Conservation (phyloP, 1,140 invertebrate genomes). For the Drosophila navojoa region DNA sequence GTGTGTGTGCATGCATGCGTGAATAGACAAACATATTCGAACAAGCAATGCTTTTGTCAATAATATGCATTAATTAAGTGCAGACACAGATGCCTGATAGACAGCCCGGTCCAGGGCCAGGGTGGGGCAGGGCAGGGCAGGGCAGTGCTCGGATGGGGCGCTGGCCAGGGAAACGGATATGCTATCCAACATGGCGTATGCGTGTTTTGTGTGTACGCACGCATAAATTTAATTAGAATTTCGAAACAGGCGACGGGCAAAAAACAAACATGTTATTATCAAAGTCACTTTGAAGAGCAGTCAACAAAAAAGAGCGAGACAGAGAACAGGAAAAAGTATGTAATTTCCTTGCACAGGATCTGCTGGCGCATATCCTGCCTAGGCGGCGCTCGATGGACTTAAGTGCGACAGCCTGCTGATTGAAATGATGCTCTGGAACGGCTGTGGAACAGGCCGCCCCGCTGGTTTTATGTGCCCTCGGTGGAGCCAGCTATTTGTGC, state of each 20-base stretch:
- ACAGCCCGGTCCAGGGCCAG: conserved; percentile 14
- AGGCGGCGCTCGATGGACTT: conserved; percentile 15
- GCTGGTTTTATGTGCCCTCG: conserved; percentile 6
- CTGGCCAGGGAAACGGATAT: conserved; percentile 11
- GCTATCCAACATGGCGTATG: conserved; percentile 30
- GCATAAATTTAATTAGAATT: conserved; percentile 52
- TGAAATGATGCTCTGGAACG: conserved; percentile 31
- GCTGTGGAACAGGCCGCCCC: conserved; percentile 6
- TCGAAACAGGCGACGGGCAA: conserved; percentile 30
- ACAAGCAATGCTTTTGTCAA: conserved; percentile 72
- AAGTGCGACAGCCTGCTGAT: conserved; percentile 18
- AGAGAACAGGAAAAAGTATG: conserved; percentile 43
- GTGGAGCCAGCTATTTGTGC: conserved; percentile 49
- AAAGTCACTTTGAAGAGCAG: conserved; percentile 46
- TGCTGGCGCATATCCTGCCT: not conserved
- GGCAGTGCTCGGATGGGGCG: too few relatives aligned
- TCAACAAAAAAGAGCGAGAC: not conserved
- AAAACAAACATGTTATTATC: conserved; percentile 59
- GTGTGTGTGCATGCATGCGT: conserved; percentile 61
- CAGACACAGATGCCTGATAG: conserved; percentile 58
- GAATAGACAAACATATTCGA: conserved; percentile 72
- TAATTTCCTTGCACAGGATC: conserved; percentile 60
- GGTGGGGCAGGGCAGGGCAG: not conserved
- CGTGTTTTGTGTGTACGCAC: conserved; percentile 19
- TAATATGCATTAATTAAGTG: conserved; percentile 82